Evolutionary conservation across 1,140 invertebrate genomes (phyloP).

Genomic region (Sinella curviseta): DNA sequence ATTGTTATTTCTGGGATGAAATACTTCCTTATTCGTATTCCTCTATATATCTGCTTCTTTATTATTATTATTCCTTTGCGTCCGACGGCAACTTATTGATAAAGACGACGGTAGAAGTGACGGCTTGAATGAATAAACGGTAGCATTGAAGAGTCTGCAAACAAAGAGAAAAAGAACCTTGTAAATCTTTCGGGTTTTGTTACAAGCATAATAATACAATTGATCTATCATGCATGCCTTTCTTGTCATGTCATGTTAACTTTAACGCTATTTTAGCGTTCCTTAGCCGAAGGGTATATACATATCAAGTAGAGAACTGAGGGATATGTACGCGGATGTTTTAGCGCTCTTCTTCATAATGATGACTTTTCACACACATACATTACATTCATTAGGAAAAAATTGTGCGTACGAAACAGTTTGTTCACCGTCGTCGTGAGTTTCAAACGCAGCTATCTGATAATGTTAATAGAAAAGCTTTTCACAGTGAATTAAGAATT

Average conservation of each 20-base stretch:
- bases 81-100: not conserved
- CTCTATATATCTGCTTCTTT: not conserved
- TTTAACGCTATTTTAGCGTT: not conserved
- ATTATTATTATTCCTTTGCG: not conserved
- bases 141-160: not conserved
- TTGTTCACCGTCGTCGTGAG: not conserved
- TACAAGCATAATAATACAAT: constrained; percentile 24
- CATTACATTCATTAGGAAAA: too few species aligned
- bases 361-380: not conserved
- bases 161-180: constrained; percentile 10
- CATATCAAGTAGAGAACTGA: not conserved
- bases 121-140: constrained; percentile 8
- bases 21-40: not conserved
- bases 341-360: not conserved
- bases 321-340: not conserved
- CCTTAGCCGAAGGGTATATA: not conserved
- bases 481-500: constrained; percentile 6
- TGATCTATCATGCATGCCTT: constrained; percentile 10
- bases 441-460: not conserved
- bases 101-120: not conserved
- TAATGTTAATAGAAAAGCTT: constrained; percentile 8
- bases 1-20: constrained; percentile 3
- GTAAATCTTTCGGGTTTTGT: constrained; percentile 5
- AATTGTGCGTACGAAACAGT: too few species aligned
- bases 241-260: constrained; percentile 15